Evolutionary conservation across 2,797 vertebrate species (phyloP).

Genomic region (Chelon labrosus): DNA sequence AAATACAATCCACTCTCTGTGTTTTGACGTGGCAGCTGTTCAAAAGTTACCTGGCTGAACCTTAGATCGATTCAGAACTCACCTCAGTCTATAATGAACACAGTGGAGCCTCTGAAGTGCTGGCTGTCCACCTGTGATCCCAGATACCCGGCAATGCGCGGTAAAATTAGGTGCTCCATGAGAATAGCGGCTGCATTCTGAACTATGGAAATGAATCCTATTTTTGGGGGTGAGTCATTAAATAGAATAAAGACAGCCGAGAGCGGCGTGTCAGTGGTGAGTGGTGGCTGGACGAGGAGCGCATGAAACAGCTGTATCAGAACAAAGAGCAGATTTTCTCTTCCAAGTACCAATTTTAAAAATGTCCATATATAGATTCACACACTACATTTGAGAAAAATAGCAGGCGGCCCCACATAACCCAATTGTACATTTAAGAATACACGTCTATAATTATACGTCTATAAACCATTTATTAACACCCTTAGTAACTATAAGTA

Average conservation of each 20-base stretch:
- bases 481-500: too few species aligned
- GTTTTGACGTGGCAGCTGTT: constrained; percentile 21
- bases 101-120: constrained; percentile 10
- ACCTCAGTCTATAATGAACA: constrained; percentile 55
- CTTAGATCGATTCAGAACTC: constrained; percentile 41
- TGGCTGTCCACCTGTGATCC: constrained; percentile 40
- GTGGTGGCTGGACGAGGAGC: constrained; percentile 11
- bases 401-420: not conserved
- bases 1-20: not conserved
- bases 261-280: constrained; percentile 10
- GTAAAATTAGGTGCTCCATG: constrained; percentile 20
- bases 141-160: constrained; percentile 20
- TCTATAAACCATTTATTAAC: too few species aligned
- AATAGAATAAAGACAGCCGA: constrained; percentile 35
- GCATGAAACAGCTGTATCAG: not conserved
- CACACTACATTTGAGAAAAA: not conserved
- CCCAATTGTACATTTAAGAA: too few species aligned
- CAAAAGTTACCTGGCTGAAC: constrained; percentile 56
- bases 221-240: constrained; percentile 36
- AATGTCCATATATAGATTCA: not conserved
- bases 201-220: constrained; percentile 26
- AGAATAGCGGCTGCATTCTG: constrained; percentile 21
- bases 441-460: too few species aligned
- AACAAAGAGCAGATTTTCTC: constrained; percentile 17
- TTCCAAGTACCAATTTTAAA: constrained; percentile 14